Evolutionary conservation across 2,888 invertebrate genomes (phyloP).

Genomic region (Pseudoips prasinana): DNA sequence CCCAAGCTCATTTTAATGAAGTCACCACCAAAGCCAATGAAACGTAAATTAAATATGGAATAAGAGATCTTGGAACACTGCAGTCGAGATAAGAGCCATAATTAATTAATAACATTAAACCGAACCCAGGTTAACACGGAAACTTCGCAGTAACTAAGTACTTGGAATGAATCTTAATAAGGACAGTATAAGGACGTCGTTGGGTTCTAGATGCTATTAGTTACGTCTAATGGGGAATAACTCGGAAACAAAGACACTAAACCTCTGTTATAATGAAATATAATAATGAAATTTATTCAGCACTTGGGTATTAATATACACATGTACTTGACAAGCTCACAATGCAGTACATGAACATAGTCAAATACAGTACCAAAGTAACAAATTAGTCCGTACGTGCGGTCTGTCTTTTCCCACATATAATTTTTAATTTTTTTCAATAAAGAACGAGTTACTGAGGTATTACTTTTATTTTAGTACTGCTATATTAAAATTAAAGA

Average conservation of each 20-base stretch:
- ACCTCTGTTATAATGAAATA: slow-evolving; percentile 24
- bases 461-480: too few relatives aligned
- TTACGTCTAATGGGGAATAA: slow-evolving; percentile 31
- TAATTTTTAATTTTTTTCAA: too few relatives aligned
- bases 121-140: slow-evolving; percentile 31
- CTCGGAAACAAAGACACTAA: slow-evolving; percentile 26
- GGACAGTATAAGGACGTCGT: slow-evolving; percentile 14
- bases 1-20: too few relatives aligned
- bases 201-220: slow-evolving; percentile 23
- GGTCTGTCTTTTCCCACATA: too few relatives aligned
- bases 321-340: too few relatives aligned
- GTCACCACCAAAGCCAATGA: slow-evolving; percentile 1
- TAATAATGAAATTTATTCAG: too few relatives aligned
- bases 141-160: slow-evolving; percentile 27
- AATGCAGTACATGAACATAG: too few relatives aligned
- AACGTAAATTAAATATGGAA: slow-evolving; percentile 27
- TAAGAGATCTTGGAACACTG: slow-evolving; percentile 23
- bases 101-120: slow-evolving; percentile 35
- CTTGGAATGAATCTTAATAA: slow-evolving; percentile 36
- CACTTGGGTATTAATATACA: too few relatives aligned
- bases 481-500: too few relatives aligned
- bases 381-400: too few relatives aligned
- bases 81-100: slow-evolving; percentile 24
- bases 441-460: too few relatives aligned
- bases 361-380: too few relatives aligned